Base-by-base conservation (phyloP, 2,797 vertebrate species). In the Ammospiza maritima region DNA sequence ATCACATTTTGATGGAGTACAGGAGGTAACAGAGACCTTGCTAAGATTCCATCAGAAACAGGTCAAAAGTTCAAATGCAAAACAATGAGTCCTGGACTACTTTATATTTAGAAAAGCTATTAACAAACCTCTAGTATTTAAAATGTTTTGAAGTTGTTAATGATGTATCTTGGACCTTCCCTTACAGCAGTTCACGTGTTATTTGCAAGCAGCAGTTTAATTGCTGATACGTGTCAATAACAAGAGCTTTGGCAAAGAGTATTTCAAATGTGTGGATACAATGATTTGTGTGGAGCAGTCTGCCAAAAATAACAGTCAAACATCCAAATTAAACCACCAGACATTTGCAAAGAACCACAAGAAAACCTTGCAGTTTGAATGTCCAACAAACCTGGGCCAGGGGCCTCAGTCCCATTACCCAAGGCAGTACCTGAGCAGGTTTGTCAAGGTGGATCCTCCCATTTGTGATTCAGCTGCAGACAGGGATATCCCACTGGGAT, bases 381-480 rank as follows among this genome's bases (percentile, higher is more conserved):
- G 42, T 32, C n/a, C 17, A 34, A 6, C 40, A 76, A 34, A 62
- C 54, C 47, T 34, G 34, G 36, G 32, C 5, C 5, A 17, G 32
- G 48, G 29, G 10, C 0, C 1, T 66, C 3, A 0, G 11, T 78
- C 40, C 58, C 29, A 1, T 25, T 40, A 25, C 1, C n/a, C 36
- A 62, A 56, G 38, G 79, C 4, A 4, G 44, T 11, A 23, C 47
- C 40, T 40, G 64, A 58, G 85, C 40, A 61, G 6, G 29, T 70
- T 65, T 66, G 47, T 69, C 21, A n/a, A 36, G 71, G 58, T 20
- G 45, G 26, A 19, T 79, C 32, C 13, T 38, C 8, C 69, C 3
- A 0, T 56, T 36, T 73, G 42, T 72, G 75, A 42, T 45, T 78
- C 47, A 47, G n/a, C 23, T 85, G 73, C 50, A 85, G 40, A 16